phyloP scores from a whole-genome alignment of 2,888 invertebrate species.

The Hirtodrosophila duncani region DNA sequence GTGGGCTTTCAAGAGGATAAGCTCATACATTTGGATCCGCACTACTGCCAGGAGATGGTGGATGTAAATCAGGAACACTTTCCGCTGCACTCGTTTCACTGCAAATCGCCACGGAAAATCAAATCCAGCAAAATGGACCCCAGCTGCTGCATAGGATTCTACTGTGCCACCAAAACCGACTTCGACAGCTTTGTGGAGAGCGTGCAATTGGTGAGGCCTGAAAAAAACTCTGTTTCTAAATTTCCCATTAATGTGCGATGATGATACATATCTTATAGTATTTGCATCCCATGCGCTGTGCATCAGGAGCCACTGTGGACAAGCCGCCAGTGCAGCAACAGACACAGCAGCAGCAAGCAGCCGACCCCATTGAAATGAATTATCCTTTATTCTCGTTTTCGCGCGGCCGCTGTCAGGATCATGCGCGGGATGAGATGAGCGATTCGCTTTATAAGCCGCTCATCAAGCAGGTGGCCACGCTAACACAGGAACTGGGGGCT shows the following conservation, averaged over 20 bases:
- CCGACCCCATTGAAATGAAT: conserved; percentile 78
- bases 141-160: conserved; percentile 94
- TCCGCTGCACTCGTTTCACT: conserved; percentile 89
- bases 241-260: background rate
- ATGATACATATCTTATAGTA: conserved; percentile 74
- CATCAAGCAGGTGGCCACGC: conserved; percentile 80
- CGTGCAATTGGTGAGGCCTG: conserved; percentile 81
- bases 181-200: conserved; percentile 87
- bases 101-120: conserved; percentile 91
- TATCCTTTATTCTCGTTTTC: conserved; percentile 92
- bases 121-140: conserved; percentile 93
- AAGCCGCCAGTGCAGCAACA: conserved; percentile 41
- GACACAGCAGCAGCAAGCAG: conserved; percentile 34
- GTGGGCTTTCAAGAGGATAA: conserved; percentile 96
- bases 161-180: conserved; percentile 86
- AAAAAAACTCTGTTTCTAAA: no score
- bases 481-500: conserved; percentile 80
- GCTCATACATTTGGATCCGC: conserved; percentile 94
- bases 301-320: conserved; percentile 66
- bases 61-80: conserved; percentile 90
- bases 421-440: conserved; percentile 70
- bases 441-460: conserved; percentile 80
- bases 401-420: conserved; percentile 84
- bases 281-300: conserved; percentile 79
- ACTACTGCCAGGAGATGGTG: conserved; percentile 94